Percentiles rank a stretch among this genome's conserved stretches.
Evolutionary conservation across 1,140 invertebrate species (phyloP).

Genomic region (Cydia pomonella): DNA sequence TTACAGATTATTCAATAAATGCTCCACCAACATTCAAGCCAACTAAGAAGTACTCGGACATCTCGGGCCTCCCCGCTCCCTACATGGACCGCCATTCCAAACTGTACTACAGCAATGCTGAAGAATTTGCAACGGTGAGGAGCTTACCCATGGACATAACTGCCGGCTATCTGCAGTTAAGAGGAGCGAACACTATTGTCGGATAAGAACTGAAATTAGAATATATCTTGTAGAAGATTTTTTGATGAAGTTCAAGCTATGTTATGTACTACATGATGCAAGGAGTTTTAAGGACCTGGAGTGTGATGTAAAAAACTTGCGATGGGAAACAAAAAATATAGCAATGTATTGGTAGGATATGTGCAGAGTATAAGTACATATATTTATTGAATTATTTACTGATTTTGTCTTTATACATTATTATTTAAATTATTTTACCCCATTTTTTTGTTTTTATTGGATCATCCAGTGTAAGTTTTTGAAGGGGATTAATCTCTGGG

Average conservation of each 20-base stretch:
- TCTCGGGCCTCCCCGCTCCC: slow-evolving; percentile 91
- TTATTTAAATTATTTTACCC: no score
- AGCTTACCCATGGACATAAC: slow-evolving; percentile 95
- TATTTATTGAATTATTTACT: no score
- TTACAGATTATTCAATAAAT: slow-evolving; percentile 91
- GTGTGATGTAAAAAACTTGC: no score
- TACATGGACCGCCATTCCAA: slow-evolving; percentile 96
- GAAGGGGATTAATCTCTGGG: no score
- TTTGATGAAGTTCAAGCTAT: neutral
- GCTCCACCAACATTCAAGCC: slow-evolving; percentile 95
- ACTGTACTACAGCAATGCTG: slow-evolving; percentile 89
- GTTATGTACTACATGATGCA: no score
- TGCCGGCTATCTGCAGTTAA: slow-evolving; percentile 91
- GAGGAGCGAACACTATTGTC: slow-evolving; percentile 92
- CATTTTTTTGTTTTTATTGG: no score
- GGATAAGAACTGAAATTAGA: slow-evolving; percentile 74
- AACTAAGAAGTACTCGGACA: slow-evolving; percentile 96
- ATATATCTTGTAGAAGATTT: neutral
- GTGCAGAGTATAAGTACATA: neutral
- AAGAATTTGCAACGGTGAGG: slow-evolving; percentile 92
- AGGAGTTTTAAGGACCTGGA: no score
- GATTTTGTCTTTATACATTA: no score
- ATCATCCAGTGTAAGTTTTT: no score
- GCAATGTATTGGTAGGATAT: neutral
- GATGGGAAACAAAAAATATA: no score